A percentile compares a stretch with the other conserved stretches of the same genome.
Evolutionary conservation across 2,888 invertebrate species (phyloP).

Genomic region (Gari tellinella): DNA sequence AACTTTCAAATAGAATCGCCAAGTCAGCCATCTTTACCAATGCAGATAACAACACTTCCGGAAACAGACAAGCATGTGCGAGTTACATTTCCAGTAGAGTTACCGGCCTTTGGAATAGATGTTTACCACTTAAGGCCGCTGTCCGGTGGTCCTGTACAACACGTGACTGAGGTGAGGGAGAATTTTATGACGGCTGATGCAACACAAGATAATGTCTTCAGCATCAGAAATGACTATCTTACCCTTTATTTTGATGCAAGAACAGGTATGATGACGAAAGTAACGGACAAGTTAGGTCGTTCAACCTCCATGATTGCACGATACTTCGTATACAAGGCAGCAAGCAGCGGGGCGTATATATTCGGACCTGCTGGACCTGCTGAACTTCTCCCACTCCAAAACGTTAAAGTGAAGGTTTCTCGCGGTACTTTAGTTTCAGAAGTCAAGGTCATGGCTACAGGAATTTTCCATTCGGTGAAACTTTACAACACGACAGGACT

Average conservation of each 20-base stretch:
- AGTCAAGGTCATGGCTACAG: constrained; percentile 89
- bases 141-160: neutral
- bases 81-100: constrained; percentile 90
- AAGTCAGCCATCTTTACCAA: constrained; percentile 86
- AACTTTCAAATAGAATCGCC: constrained; percentile 88
- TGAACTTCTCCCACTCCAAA: constrained; percentile 46
- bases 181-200: neutral
- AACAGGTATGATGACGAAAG: constrained; percentile 87
- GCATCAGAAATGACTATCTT: constrained; percentile 69
- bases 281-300: constrained; percentile 88
- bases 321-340: constrained; percentile 88
- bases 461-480: constrained; percentile 48
- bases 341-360: constrained; percentile 83
- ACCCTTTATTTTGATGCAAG: constrained; percentile 66
- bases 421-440: constrained; percentile 94
- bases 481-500: constrained; percentile 68
- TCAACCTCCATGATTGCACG: constrained; percentile 35
- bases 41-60: constrained; percentile 86
- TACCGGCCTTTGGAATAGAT: constrained; percentile 91
- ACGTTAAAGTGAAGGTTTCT: constrained; percentile 90
- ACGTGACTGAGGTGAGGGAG: neutral
- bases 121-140: constrained; percentile 86
- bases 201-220: constrained; percentile 4
- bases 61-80: constrained; percentile 56
- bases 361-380: constrained; percentile 79